Percentiles rank a stretch among this genome's conserved stretches.
Evolutionary conservation across 1,140 invertebrate genomes (phyloP).

Genomic region (Arctopsyche grandis): DNA sequence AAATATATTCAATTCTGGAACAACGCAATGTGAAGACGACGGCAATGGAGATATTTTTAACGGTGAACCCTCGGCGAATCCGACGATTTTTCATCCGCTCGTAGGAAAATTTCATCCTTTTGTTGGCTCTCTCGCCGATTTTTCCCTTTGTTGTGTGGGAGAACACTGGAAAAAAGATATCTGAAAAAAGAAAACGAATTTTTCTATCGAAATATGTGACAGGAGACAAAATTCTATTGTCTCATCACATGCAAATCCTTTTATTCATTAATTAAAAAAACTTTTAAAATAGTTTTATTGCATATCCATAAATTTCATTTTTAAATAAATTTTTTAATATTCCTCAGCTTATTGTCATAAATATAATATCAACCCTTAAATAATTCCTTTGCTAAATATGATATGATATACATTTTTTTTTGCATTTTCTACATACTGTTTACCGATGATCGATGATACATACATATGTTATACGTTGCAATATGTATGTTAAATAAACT

Average conservation of each 20-base stretch:
- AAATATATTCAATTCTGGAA: conserved; percentile 17
- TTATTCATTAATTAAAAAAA: no score
- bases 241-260: not conserved
- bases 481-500: no score
- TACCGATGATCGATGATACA: no score
- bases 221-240: not conserved
- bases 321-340: no score
- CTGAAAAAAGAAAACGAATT: conserved; percentile 8
- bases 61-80: conserved; percentile 20
- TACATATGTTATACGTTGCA: no score
- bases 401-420: no score
- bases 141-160: not conserved
- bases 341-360: no score
- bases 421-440: no score
- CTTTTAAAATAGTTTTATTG: no score
- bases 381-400: no score
- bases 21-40: conserved; percentile 1
- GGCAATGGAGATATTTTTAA: conserved; percentile 25
- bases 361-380: no score
- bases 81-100: conserved; percentile 16
- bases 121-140: conserved; percentile 1
- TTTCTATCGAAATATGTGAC: not conserved
- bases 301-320: no score
- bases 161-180: not conserved
- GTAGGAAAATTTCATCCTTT: conserved; percentile 12